phyloP scores from a whole-genome alignment of 2,888 invertebrate species.

The Meta bourneti region DNA sequence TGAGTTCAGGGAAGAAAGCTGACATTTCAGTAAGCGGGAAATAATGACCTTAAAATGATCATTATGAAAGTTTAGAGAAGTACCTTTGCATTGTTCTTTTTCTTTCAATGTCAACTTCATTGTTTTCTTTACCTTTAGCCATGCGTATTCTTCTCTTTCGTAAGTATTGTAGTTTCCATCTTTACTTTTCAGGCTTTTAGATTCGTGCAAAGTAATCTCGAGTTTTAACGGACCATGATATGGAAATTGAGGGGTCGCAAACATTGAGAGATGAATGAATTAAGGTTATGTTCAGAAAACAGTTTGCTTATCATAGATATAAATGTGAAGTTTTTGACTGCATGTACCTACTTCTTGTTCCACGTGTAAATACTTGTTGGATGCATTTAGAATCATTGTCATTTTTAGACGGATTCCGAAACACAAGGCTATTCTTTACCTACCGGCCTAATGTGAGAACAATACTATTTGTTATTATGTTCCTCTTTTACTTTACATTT shows the following conservation, averaged over 20 bases:
- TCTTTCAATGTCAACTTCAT: background rate
- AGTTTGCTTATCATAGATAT: too few relatives aligned
- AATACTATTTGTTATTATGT: too few relatives aligned
- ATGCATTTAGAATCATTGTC: too few relatives aligned
- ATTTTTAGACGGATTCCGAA: too few relatives aligned
- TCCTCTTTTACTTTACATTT: too few relatives aligned
- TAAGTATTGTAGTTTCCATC: background rate
- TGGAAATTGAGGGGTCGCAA: background rate
- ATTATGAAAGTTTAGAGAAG: slow-evolving; percentile 1
- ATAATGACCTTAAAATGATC: background rate
- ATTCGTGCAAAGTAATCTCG: background rate
- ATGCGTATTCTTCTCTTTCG: background rate
- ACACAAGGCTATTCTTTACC: too few relatives aligned
- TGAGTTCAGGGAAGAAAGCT: background rate
- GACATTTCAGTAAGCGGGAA: background rate
- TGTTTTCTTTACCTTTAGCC: background rate
- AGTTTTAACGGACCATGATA: background rate
- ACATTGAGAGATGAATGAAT: too few relatives aligned
- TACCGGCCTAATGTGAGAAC: too few relatives aligned
- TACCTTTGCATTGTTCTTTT: background rate
- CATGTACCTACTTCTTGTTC: too few relatives aligned
- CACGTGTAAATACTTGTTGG: too few relatives aligned
- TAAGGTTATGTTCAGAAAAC: too few relatives aligned
- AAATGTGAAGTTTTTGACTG: too few relatives aligned
- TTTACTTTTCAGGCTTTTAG: background rate